Percentiles rank a stretch among this genome's conserved stretches.
These are phyloP conservation scores for Osmoderma eremita DNA, from an alignment of 2,888 invertebrate genomes.

Conservation along the genomic window DNA sequence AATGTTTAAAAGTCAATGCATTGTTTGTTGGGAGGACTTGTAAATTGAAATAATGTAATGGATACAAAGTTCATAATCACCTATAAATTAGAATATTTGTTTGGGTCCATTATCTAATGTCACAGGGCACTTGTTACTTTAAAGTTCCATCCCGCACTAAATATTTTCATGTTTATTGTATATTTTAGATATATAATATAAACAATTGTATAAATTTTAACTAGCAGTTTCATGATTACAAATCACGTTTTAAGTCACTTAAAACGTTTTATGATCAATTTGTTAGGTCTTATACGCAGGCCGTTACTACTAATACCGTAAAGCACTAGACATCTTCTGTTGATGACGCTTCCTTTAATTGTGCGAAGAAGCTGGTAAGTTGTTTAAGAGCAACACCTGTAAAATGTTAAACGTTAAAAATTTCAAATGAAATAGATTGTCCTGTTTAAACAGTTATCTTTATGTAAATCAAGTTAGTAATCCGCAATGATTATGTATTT, in stretches of 20 bases:
- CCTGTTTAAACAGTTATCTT: not conserved
- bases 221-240: conserved; percentile 54
- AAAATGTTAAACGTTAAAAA: conserved; percentile 40
- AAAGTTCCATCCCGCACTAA: conserved; percentile 50
- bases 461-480: not conserved
- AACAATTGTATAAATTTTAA: conserved; percentile 63
- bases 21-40: conserved; percentile 43
- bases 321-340: conserved; percentile 52
- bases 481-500: too few relatives aligned
- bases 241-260: conserved; percentile 54
- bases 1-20: conserved; percentile 53
- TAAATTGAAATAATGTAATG: conserved; percentile 43
- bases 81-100: conserved; percentile 53
- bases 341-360: conserved; percentile 70
- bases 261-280: conserved; percentile 44
- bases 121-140: conserved; percentile 54
- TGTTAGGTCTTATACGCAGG: conserved; percentile 44
- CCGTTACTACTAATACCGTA: conserved; percentile 39
- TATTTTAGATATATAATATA: conserved; percentile 61
- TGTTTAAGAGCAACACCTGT: conserved; percentile 77
- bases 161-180: conserved; percentile 54
- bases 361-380: conserved; percentile 78
- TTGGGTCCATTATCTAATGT: conserved; percentile 52
- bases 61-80: conserved; percentile 46
- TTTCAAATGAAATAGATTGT: not conserved